A percentile compares a stretch with the other conserved stretches of the same genome.
Conservation (phyloP, 2,888 invertebrate genomes). For the Nemotelus nigrinus region DNA sequence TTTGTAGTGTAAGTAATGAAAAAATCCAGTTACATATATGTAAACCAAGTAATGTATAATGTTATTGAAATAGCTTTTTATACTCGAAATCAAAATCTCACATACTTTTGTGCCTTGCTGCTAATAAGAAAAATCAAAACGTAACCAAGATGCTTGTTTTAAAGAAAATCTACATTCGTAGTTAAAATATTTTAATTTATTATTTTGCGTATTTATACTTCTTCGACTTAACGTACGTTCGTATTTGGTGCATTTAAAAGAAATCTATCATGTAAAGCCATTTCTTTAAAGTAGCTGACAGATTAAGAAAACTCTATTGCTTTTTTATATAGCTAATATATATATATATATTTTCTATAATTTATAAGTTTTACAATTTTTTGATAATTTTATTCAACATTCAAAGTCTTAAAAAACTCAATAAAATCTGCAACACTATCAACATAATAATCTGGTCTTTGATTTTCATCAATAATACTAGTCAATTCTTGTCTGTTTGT, state of each 20-base stretch:
- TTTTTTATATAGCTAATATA: too few relatives aligned
- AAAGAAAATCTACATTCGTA: too few relatives aligned
- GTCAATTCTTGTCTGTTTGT: constrained; percentile 55
- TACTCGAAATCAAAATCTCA: not conserved
- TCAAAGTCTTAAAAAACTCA: constrained; percentile 54
- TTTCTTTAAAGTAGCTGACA: not conserved
- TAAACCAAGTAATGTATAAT: not conserved
- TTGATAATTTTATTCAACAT: not conserved
- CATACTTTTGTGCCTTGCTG: constrained; percentile 12
- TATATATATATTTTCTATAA: too few relatives aligned
- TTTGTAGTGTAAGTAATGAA: not conserved
- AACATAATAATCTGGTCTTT: constrained; percentile 60
- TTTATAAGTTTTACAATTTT: not conserved
- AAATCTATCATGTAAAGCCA: not conserved
- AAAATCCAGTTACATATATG: not conserved
- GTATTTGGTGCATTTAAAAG: constrained; percentile 1
- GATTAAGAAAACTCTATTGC: too few relatives aligned
- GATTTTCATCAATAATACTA: constrained; percentile 52
- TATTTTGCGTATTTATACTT: not conserved
- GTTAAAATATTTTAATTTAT: too few relatives aligned
- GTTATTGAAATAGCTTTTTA: not conserved
- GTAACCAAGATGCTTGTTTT: too few relatives aligned
- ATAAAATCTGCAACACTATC: constrained; percentile 59
- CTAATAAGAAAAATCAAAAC: not conserved
- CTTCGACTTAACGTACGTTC: not conserved